Evolutionary conservation across 2,888 invertebrate species (phyloP).

Genomic region (Agriotes lineatus): DNA sequence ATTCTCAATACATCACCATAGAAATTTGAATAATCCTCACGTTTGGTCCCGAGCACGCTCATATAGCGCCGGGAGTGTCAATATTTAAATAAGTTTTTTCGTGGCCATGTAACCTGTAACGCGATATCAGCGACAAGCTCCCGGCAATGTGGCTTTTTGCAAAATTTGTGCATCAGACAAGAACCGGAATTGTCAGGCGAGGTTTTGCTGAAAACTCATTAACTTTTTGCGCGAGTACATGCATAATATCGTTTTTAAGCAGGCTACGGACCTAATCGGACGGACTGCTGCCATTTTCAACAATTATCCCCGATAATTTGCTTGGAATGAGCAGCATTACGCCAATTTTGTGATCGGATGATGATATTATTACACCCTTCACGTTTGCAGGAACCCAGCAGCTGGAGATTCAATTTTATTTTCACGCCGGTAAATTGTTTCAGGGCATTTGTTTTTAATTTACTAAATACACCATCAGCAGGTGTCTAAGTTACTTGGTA

Average conservation of each 20-base stretch:
- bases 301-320: conserved; percentile 13
- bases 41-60: background rate
- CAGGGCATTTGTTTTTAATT: too few species aligned
- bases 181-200: conserved; percentile 5
- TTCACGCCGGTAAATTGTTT: too few species aligned
- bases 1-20: background rate
- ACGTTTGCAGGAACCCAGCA: too few species aligned
- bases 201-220: conserved; percentile 15
- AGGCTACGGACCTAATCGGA: background rate
- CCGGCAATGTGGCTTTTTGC: background rate
- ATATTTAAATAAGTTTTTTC: background rate
- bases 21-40: background rate
- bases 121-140: background rate
- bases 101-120: background rate
- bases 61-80: background rate
- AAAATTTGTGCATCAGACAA: conserved; percentile 9
- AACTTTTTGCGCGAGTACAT: conserved; percentile 6
- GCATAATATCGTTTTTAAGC: conserved; percentile 11
- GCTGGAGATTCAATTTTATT: too few species aligned
- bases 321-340: background rate
- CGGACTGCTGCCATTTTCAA: background rate
- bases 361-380: background rate
- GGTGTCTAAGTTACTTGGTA: too few species aligned
- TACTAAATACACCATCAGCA: too few species aligned
- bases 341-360: background rate